phyloP scores from a whole-genome alignment of 2,888 invertebrate genomes.

The Sylvicola fuscatus region DNA sequence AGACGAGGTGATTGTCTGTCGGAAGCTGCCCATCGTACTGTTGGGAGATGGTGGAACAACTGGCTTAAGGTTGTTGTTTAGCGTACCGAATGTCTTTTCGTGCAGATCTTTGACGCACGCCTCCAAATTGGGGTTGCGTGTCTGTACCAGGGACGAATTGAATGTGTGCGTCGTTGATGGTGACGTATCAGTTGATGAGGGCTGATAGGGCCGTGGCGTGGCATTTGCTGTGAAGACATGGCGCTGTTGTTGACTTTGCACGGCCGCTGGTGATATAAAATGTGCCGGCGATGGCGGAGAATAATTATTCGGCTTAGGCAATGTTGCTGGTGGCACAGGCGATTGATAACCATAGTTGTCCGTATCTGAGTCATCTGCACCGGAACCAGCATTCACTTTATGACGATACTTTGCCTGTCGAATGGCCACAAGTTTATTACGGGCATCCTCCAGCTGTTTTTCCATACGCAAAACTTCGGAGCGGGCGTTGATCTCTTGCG shows the following conservation, averaged over 20 bases:
- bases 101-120: slow-evolving; percentile 25
- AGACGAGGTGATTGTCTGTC: slow-evolving; percentile 12
- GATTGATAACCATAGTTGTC: slow-evolving; percentile 16
- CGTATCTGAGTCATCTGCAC: slow-evolving; percentile 38
- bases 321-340: slow-evolving; percentile 14
- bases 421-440: slow-evolving; percentile 74
- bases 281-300: slow-evolving; percentile 5
- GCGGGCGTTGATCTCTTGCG: slow-evolving; percentile 83
- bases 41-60: slow-evolving; percentile 13
- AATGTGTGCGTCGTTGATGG: slow-evolving; percentile 7
- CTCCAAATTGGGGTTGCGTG: slow-evolving; percentile 16
- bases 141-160: slow-evolving; percentile 7
- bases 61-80: slow-evolving; percentile 11
- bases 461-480: slow-evolving; percentile 88
- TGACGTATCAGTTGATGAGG: slow-evolving; percentile 3
- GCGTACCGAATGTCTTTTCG: slow-evolving; percentile 22
- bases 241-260: slow-evolving; percentile 3
- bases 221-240: slow-evolving; percentile 22
- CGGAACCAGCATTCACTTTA: slow-evolving; percentile 31
- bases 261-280: slow-evolving; percentile 16
- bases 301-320: slow-evolving; percentile 12
- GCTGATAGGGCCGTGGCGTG: slow-evolving; percentile 23
- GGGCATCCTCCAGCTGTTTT: slow-evolving; percentile 78
- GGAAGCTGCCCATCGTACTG: slow-evolving; percentile 16
- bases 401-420: slow-evolving; percentile 80